phyloP scores from a whole-genome alignment of 2,888 invertebrate species.

The Pasiphila rectangulata region DNA sequence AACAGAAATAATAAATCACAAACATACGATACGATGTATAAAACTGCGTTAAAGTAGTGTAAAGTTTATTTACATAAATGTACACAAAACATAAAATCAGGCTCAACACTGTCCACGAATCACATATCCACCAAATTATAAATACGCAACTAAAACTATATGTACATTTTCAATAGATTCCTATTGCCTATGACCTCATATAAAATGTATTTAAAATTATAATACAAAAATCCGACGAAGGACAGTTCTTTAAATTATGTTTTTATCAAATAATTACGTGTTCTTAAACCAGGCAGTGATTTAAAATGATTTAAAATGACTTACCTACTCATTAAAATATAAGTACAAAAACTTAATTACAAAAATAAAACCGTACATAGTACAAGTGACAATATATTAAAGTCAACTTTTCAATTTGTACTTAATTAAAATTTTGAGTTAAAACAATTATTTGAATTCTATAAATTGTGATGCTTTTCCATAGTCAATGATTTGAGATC shows the following conservation, averaged over 20 bases:
- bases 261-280: slow-evolving; percentile 43
- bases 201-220: slow-evolving; percentile 43
- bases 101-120: slow-evolving; percentile 40
- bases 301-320: slow-evolving; percentile 25
- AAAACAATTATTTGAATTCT: slow-evolving; percentile 4
- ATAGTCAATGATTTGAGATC: slow-evolving; percentile 27
- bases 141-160: slow-evolving; percentile 64
- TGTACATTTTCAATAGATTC: slow-evolving; percentile 52
- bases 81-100: slow-evolving; percentile 48
- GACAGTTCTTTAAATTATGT: slow-evolving; percentile 43
- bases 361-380: slow-evolving; percentile 25
- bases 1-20: slow-evolving; percentile 52
- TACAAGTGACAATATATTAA: slow-evolving; percentile 18
- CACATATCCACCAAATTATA: slow-evolving; percentile 56
- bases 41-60: slow-evolving; percentile 31
- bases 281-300: slow-evolving; percentile 58
- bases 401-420: slow-evolving; percentile 24
- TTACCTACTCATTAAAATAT: slow-evolving; percentile 20
- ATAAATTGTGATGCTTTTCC: slow-evolving; percentile 4
- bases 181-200: slow-evolving; percentile 52
- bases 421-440: slow-evolving; percentile 17
- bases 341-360: slow-evolving; percentile 33
- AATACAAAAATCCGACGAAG: slow-evolving; percentile 51
- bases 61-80: slow-evolving; percentile 56
- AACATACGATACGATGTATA: slow-evolving; percentile 44